phyloP scores from a whole-genome alignment of 2,113 vertebrate genomes.

The Brachionichthys hirsutus region DNA sequence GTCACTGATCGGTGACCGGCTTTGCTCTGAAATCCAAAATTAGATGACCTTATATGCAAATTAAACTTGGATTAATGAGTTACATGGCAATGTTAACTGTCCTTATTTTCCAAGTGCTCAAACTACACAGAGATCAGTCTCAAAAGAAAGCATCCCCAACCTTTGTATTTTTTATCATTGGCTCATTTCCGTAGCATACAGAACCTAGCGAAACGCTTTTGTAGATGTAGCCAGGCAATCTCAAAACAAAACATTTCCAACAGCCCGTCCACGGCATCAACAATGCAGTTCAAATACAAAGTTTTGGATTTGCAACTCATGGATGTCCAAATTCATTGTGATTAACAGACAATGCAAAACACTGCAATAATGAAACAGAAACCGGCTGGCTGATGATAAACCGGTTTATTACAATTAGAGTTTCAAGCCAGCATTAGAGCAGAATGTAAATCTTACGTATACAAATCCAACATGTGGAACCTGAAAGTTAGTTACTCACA shows the following conservation, averaged over 20 bases:
- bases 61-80: slow-evolving; percentile 60
- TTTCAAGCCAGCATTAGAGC: too few relatives aligned
- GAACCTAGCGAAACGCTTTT: slow-evolving; percentile 32
- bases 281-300: slow-evolving; percentile 28
- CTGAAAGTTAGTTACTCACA: too few relatives aligned
- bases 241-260: slow-evolving; percentile 41
- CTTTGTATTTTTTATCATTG: slow-evolving; percentile 37
- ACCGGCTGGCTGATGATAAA: too few relatives aligned
- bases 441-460: too few relatives aligned
- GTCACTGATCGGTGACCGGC: slow-evolving; percentile 44
- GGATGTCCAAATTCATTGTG: too few relatives aligned
- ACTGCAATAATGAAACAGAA: too few relatives aligned
- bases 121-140: slow-evolving; percentile 30
- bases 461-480: too few relatives aligned
- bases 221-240: slow-evolving; percentile 21
- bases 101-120: slow-evolving; percentile 26
- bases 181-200: slow-evolving; percentile 34
- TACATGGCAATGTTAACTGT: slow-evolving; percentile 62
- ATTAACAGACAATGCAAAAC: too few relatives aligned
- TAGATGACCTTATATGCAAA: slow-evolving; percentile 67
- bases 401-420: too few relatives aligned
- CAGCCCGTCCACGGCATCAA: neutral
- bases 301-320: too few relatives aligned
- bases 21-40: slow-evolving; percentile 50
- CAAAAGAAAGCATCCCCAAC: slow-evolving; percentile 34